Evolutionary conservation across 2,113 vertebrate genomes (phyloP), one percentile per base, ranked within the genome.

Genomic region (Antidorcas marsupialis): DNA sequence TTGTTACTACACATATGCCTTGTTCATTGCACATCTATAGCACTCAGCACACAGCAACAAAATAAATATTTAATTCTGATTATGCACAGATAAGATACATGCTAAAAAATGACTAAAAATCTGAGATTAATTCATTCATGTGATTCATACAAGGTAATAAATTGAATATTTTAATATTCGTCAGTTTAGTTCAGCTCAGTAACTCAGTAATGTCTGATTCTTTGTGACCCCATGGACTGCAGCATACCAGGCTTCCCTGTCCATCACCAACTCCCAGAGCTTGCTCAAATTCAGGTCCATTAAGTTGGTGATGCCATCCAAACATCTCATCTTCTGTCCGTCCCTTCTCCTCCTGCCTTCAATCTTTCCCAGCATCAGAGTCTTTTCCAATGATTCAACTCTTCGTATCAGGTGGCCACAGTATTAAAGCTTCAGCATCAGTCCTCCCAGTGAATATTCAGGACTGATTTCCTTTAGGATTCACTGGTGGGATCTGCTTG

Each of bases 311-410:
- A 36, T 36, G 19, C 19, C 19, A 71, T 71, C 64, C 64, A 71
- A 23, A 10, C n/a, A 23, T 71, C n/a, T 71, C n/a, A 71, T 71
- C n/a, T 9, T 71, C 16, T 19, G 64, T 36, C n/a, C 0, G 4
- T 19, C 64, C 17, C 17, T 71, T 71, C 19, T 71, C 17, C 17
- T 67, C 4, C n/a, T 71, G 64, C n/a, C n/a, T 21, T 36, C n/a
- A 36, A 71, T 71, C 67, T 39, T 39, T 39, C 19, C n/a, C 67
- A 36, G 67, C n/a, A 71, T 23, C n/a, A 23, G 19, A 5, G 19
- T 36, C n/a, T 71, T 71, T 71, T 39, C 67, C n/a, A 71, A 39
- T 71, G n/a, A 71, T 21, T 71, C n/a, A 71, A 5, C 19, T 12
- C 19, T 36, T 39, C 0, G 1, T 21, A 71, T 71, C 19, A 39